Conservation (phyloP, 2,113 vertebrate genomes). For the Catagonus wagneri region DNA sequence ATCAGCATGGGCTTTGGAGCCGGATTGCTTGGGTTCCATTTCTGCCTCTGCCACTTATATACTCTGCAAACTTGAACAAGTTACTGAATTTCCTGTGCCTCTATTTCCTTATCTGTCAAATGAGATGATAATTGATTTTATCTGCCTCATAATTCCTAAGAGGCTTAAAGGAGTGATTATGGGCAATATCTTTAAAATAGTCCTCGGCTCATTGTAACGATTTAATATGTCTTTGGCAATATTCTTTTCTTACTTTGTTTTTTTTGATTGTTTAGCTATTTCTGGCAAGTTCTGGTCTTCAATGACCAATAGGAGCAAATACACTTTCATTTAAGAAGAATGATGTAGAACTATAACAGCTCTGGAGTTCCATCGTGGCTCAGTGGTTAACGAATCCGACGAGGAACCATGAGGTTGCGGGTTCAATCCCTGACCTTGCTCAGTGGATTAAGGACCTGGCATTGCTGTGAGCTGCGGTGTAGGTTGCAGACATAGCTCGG, state of each 20-base stretch:
- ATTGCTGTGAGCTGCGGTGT: too few species aligned
- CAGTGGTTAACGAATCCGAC: too few species aligned
- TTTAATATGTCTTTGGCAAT: neutral
- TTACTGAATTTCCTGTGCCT: neutral
- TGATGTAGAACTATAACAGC: neutral
- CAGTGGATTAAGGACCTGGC: too few species aligned
- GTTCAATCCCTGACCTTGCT: too few species aligned
- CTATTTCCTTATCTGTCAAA: conserved; percentile 6
- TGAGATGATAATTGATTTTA: neutral
- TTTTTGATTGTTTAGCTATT: neutral
- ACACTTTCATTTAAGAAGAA: neutral
- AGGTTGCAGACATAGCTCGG: too few species aligned
- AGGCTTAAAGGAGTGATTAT: neutral
- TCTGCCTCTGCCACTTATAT: neutral
- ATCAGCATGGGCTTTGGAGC: neutral
- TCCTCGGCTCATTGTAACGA: neutral
- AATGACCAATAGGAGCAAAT: neutral
- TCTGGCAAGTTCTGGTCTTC: neutral
- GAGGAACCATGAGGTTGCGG: too few species aligned
- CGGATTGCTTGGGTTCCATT: neutral
- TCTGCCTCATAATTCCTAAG: neutral
- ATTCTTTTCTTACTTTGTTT: neutral
- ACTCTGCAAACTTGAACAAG: neutral
- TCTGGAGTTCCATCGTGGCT: too few species aligned
- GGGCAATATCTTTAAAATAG: neutral